Conservation (phyloP, 1,140 invertebrate genomes). For the Eupristina koningsbergeri region DNA sequence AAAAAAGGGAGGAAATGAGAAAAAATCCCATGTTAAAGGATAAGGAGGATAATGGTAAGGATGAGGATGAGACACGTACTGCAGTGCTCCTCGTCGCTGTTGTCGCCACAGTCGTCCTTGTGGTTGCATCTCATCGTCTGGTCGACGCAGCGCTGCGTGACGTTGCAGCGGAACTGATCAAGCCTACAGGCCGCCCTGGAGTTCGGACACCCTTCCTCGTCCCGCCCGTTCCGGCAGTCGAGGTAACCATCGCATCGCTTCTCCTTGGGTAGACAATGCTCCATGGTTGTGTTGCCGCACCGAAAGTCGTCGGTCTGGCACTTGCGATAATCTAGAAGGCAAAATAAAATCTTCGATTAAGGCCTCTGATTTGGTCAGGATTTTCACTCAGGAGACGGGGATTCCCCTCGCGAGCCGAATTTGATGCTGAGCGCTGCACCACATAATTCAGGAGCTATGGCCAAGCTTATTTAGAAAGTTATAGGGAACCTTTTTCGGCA, state of each 20-base stretch:
- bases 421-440: too few species aligned
- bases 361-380: too few species aligned
- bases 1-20: background rate
- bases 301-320: constrained; percentile 89
- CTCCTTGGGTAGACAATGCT: constrained; percentile 87
- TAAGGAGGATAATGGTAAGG: background rate
- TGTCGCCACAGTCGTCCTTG: constrained; percentile 90
- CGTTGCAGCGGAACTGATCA: constrained; percentile 91
- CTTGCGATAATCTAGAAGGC: constrained; percentile 84
- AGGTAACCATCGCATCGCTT: constrained; percentile 91
- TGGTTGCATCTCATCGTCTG: constrained; percentile 88
- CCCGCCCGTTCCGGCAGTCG: constrained; percentile 89
- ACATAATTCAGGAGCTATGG: too few species aligned
- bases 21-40: too few species aligned
- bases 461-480: too few species aligned
- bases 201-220: constrained; percentile 84
- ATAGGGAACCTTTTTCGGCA: too few species aligned
- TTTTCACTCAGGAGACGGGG: too few species aligned
- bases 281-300: constrained; percentile 78
- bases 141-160: constrained; percentile 88
- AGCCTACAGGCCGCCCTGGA: constrained; percentile 78
- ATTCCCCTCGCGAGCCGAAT: too few species aligned
- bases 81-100: constrained; percentile 90
- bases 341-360: background rate
- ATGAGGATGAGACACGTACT: constrained; percentile 77